phyloP scores from a whole-genome alignment of 1,140 invertebrate species.

The Hypothenemus hampei region DNA sequence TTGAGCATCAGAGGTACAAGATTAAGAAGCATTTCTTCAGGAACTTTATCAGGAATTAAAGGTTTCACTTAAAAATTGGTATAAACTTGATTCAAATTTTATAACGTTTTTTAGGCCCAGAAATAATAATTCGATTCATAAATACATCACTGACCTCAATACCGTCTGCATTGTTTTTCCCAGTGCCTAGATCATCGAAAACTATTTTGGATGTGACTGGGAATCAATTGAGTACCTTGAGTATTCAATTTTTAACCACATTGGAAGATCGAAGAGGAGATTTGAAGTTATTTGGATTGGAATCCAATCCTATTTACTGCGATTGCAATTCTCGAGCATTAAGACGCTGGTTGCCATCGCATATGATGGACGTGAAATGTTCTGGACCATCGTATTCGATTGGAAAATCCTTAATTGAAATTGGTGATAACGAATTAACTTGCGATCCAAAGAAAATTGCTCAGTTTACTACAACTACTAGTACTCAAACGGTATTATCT shows the following conservation, averaged over 20 bases:
- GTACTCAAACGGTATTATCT: constrained; percentile 43
- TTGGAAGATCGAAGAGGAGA: constrained; percentile 74
- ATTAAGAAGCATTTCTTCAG: constrained; percentile 73
- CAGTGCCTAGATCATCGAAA: constrained; percentile 80
- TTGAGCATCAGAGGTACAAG: constrained; percentile 70
- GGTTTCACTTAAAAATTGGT: constrained; percentile 17
- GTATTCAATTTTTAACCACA: constrained; percentile 69
- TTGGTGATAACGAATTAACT: constrained; percentile 73
- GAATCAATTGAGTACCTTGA: constrained; percentile 68
- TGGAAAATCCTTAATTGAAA: constrained; percentile 61
- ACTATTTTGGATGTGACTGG: constrained; percentile 73
- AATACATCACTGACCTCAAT: constrained; percentile 75
- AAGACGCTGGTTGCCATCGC: constrained; percentile 67
- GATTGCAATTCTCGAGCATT: constrained; percentile 78
- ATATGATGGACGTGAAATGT: constrained; percentile 59
- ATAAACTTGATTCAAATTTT: too few species aligned
- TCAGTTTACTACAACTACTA: constrained; percentile 43
- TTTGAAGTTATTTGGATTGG: constrained; percentile 65
- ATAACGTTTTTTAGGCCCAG: constrained; percentile 39
- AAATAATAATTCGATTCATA: constrained; percentile 65
- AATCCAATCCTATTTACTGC: constrained; percentile 74
- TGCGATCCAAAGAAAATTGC: constrained; percentile 63
- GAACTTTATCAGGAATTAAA: constrained; percentile 75
- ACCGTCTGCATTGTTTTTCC: constrained; percentile 76
- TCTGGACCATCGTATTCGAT: constrained; percentile 61